Conservation (phyloP, 1,140 invertebrate species). For the Papilio xuthus region DNA sequence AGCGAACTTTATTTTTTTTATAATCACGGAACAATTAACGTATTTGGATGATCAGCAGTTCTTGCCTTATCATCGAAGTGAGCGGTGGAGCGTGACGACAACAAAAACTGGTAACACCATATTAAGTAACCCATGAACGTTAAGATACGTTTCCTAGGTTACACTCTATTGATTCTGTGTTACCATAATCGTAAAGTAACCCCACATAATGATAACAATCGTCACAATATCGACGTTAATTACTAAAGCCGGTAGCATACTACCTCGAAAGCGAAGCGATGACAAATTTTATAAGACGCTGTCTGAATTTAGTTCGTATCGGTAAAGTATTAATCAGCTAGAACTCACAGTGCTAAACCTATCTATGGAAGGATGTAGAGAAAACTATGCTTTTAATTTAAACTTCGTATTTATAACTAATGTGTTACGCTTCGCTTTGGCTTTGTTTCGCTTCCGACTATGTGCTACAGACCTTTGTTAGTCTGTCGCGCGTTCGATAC, state of each 20-base stretch:
- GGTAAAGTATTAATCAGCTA: too few relatives aligned
- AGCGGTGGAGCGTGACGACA: conserved; percentile 21
- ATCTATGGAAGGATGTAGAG: too few relatives aligned
- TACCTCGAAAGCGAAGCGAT: neutral
- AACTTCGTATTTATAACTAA: neutral
- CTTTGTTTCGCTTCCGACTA: neutral
- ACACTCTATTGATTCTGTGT: conserved; percentile 33
- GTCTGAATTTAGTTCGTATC: too few relatives aligned
- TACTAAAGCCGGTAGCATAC: neutral
- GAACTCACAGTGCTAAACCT: too few relatives aligned
- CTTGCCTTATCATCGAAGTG: conserved; percentile 23
- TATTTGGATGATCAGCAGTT: conserved; percentile 23
- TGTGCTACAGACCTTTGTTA: neutral
- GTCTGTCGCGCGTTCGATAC: neutral
- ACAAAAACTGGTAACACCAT: conserved; percentile 36
- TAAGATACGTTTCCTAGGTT: conserved; percentile 37
- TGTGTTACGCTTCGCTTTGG: neutral
- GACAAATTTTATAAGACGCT: neutral
- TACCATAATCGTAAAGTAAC: conserved; percentile 37
- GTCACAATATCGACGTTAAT: conserved; percentile 31
- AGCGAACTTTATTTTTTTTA: neutral
- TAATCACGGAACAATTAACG: conserved; percentile 18
- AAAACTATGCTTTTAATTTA: too few relatives aligned
- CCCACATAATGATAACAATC: conserved; percentile 29
- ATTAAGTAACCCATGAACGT: conserved; percentile 24